Evolutionary conservation across 1,140 invertebrate genomes (phyloP).

Genomic region (Trinorchestia longiramus): DNA sequence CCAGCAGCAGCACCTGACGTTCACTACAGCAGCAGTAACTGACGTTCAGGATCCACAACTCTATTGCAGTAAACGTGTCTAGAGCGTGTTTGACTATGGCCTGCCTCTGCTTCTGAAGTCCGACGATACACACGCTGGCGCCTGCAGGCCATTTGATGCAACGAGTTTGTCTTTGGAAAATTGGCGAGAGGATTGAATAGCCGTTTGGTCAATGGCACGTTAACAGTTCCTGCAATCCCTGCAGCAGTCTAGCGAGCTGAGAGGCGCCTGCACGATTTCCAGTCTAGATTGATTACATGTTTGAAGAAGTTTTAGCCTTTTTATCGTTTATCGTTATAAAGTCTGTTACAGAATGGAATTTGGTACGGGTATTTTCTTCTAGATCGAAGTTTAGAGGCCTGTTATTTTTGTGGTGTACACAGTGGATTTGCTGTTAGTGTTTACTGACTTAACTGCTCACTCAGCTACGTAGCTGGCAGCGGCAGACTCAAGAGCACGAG

Average conservation of each 20-base stretch:
- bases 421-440: too few relatives aligned
- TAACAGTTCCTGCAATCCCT: background rate
- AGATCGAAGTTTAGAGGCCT: background rate
- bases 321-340: background rate
- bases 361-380: background rate
- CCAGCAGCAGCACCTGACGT: background rate
- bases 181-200: background rate
- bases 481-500: too few relatives aligned
- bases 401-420: background rate
- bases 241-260: background rate
- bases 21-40: background rate
- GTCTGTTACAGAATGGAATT: background rate
- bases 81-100: background rate
- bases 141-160: background rate
- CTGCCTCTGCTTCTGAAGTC: background rate
- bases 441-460: too few relatives aligned
- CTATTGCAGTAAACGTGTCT: background rate
- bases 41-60: background rate
- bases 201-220: background rate
- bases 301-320: background rate
- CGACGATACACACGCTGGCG: background rate
- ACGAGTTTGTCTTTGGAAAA: background rate
- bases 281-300: background rate
- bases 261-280: background rate
- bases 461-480: too few relatives aligned